Evolutionary conservation across 1,140 invertebrate species (phyloP), one percentile per base, ranked within the genome.

Genomic region (Drosophila murphyi): DNA sequence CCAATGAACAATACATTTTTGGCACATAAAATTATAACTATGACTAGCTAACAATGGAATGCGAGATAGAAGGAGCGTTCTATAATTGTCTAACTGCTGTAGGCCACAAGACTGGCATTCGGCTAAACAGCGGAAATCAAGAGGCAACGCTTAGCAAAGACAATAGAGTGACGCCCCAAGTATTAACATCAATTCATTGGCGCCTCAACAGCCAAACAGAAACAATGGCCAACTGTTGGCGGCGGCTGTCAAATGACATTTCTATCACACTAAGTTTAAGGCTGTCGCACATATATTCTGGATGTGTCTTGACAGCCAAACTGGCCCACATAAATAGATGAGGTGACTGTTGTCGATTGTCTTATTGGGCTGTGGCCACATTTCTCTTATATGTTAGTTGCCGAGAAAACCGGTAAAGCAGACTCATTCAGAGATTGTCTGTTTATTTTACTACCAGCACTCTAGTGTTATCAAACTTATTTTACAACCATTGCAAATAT

Each of bases 171-270:
- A n/a, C 8, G 37, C 34, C 10, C 43, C 29, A 32, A 52, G 64
- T 32, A 34, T 8, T 48, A 35, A 56, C 52, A 37, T 37, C 47
- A 32, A 41, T 39, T 39, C 35, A 62, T 31, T 39, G 45, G 8
- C 34, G 7, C 20, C 47, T 50, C 47, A 37, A n/a, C 29, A 39
- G 28, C 12, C n/a, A 41, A 3, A 35, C 6, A 12, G 35, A 12
- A 56, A 65, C 45, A 68, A 69, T 51, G 43, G 34, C 28, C 37
- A 57, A 20, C 43, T 31, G 41, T 67, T 48, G 34, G 10, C 2
- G 37, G 20, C 41, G 20, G 45, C 41, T 47, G 63, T 57, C 45
- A 67, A 67, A 67, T 56, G 63, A 47, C 64, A 50, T 35, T 67
- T 67, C 41, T 39, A 32, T 48, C 20, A 31, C n/a, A 31, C 35